These are phyloP conservation scores for Steinernema carpocapsae DNA, from an alignment of 2,888 invertebrate genomes.

Conservation along the genomic window DNA sequence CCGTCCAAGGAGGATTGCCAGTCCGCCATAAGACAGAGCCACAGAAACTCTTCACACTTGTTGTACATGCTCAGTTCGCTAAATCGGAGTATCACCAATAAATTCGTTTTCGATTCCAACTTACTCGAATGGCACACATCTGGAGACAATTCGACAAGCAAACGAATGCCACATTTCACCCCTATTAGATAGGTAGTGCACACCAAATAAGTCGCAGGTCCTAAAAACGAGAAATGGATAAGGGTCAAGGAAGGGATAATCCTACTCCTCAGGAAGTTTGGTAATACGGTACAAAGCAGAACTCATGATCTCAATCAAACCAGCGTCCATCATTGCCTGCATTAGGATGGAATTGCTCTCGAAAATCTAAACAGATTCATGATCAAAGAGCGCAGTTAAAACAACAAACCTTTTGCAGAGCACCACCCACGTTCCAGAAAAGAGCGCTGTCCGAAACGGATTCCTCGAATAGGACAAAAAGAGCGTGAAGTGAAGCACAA, in stretches of 20 bases:
- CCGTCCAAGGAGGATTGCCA: slow-evolving; percentile 37
- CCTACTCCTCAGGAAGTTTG: slow-evolving; percentile 28
- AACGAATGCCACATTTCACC: slow-evolving; percentile 50
- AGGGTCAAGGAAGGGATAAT: not conserved
- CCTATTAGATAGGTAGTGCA: slow-evolving; percentile 6
- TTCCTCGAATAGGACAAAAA: slow-evolving; percentile 53
- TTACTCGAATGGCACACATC: slow-evolving; percentile 51
- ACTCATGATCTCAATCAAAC: slow-evolving; percentile 59
- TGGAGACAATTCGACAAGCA: slow-evolving; percentile 50
- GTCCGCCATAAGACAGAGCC: slow-evolving; percentile 51
- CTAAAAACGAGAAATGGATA: not conserved
- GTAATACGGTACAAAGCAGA: slow-evolving; percentile 46
- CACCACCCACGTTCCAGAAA: slow-evolving; percentile 62
- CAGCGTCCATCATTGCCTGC: slow-evolving; percentile 59
- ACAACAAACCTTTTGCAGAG: slow-evolving; percentile 53
- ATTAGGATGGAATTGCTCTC: slow-evolving; percentile 60
- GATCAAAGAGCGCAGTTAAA: not conserved
- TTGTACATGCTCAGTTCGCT: slow-evolving; percentile 45
- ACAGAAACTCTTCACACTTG: slow-evolving; percentile 52
- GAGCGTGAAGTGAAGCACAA: slow-evolving; percentile 53
- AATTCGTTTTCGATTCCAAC: slow-evolving; percentile 11
- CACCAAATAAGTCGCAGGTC: slow-evolving; percentile 8
- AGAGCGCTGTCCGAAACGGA: slow-evolving; percentile 53
- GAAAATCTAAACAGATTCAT: slow-evolving; percentile 52
- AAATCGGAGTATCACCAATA: too few species aligned